Percentiles rank a stretch among this genome's conserved stretches.
Conservation (phyloP, 2,888 invertebrate genomes). For the Latrodectus hesperus region DNA sequence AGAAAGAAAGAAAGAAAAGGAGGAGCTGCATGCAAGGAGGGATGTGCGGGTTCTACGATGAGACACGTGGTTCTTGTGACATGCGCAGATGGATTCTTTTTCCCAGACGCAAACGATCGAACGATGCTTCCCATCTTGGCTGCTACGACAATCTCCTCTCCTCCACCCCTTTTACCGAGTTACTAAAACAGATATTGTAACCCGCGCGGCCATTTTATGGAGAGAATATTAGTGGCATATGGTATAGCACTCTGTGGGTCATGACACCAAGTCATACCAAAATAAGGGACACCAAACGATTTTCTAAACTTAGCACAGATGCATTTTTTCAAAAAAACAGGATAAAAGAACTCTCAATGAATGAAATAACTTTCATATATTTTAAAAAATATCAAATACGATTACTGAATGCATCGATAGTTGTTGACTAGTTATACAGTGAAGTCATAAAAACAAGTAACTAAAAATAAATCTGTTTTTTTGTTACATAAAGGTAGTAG, state of each 20-base stretch:
- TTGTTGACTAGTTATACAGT: too few relatives aligned
- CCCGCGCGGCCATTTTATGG: slow-evolving; percentile 39
- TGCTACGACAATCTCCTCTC: not conserved
- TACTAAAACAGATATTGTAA: slow-evolving; percentile 52
- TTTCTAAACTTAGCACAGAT: too few relatives aligned
- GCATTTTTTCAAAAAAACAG: too few relatives aligned
- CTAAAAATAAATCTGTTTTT: too few relatives aligned
- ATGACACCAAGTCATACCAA: not conserved
- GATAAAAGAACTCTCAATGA: too few relatives aligned
- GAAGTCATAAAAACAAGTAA: too few relatives aligned
- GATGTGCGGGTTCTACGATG: slow-evolving; percentile 19
- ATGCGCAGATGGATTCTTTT: slow-evolving; percentile 25
- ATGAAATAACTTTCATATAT: too few relatives aligned
- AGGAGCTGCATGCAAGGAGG: slow-evolving; percentile 22
- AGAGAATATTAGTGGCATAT: slow-evolving; percentile 24
- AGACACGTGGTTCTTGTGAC: slow-evolving; percentile 54
- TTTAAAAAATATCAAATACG: too few relatives aligned
- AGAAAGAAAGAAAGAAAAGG: not conserved
- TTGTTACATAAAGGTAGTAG: too few relatives aligned
- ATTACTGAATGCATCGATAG: too few relatives aligned
- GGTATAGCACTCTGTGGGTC: not conserved
- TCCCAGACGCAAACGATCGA: slow-evolving; percentile 63
- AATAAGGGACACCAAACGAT: not conserved
- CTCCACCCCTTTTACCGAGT: slow-evolving; percentile 3
- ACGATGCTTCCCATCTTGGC: slow-evolving; percentile 26